phyloP scores from a whole-genome alignment of 2,113 vertebrate species.

The Rhineura floridana region DNA sequence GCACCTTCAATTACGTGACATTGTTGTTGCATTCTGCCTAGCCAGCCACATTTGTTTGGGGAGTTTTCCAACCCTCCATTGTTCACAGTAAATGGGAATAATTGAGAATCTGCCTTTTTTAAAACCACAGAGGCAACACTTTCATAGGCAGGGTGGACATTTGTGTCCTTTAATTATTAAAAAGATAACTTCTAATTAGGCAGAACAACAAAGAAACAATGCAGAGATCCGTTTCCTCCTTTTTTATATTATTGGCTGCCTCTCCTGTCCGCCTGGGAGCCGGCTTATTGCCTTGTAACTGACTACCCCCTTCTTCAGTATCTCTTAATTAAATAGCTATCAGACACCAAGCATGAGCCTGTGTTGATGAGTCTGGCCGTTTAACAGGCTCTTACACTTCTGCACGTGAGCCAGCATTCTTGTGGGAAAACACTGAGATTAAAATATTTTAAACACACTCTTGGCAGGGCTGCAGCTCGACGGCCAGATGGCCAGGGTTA shows the following conservation, averaged over 20 bases:
- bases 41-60: background rate
- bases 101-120: background rate
- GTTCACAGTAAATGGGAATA: background rate
- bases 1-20: no score
- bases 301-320: slow-evolving; percentile 1
- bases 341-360: background rate
- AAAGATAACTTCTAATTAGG: background rate
- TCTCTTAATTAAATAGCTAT: slow-evolving; percentile 53
- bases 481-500: slow-evolving; percentile 53
- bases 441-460: slow-evolving; percentile 22
- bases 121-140: background rate
- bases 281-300: slow-evolving; percentile 34
- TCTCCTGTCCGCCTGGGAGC: background rate
- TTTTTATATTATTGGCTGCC: slow-evolving; percentile 3
- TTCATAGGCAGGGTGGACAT: background rate
- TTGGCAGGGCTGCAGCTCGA: background rate
- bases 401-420: slow-evolving; percentile 7
- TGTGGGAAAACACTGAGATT: slow-evolving; percentile 44
- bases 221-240: background rate
- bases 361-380: slow-evolving; percentile 43
- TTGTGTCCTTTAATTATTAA: background rate
- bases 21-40: no score
- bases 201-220: slow-evolving; percentile 4
- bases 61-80: background rate
- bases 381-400: slow-evolving; percentile 26